Evolutionary conservation across 2,797 vertebrate species (phyloP), one percentile per base, ranked within the genome.

Genomic region (Rhinella marina): DNA sequence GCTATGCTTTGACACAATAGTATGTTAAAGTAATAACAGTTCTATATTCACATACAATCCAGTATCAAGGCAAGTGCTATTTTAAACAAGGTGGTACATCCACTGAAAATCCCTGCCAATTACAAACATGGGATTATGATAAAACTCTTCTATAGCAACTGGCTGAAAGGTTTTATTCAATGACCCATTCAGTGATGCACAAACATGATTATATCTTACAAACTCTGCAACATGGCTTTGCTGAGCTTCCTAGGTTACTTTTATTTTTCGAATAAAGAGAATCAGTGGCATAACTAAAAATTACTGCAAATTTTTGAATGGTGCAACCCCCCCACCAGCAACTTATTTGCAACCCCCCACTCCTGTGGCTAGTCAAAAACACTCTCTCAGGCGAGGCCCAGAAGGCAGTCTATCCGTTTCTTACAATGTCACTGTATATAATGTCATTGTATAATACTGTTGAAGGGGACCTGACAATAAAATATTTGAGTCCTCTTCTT

Each of bases 1-100:
- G 3, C 68, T 59, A 9, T 70, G 52, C 62, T 88, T 23, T 84
- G 64, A 78, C 87, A 84, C 17, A 73, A 27, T 50, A 81, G 27
- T 59, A 25, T 5, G 56, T 27, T 75, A 59, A 72, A 57, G 70
- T 17, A 81, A 87, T 56, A 73, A 81, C 27, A 80, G 21, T 80
- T 79, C n/a, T 23, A 56, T 13, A 59, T 50, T 10, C 64, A 25
- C 32, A 54, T 64, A 57, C n/a, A 86, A 86, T 70, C 9, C 62
- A 79, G 48, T 72, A 62, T 59, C 72, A 85, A 41, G 48, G 21
- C 17, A 56, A 56, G 68, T 7, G 6, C 19, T 57, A 59, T 7
- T 70, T 54, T 73, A 59, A 72, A 83, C 21, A 61, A 82, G 14
- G 61, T 66, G 48, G 41, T 10, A 75, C 50, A 75, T 75, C 72